Evolutionary conservation across 2,797 vertebrate genomes (phyloP), one percentile per base, ranked within the genome.

Genomic region (Tamandua tetradactyla): DNA sequence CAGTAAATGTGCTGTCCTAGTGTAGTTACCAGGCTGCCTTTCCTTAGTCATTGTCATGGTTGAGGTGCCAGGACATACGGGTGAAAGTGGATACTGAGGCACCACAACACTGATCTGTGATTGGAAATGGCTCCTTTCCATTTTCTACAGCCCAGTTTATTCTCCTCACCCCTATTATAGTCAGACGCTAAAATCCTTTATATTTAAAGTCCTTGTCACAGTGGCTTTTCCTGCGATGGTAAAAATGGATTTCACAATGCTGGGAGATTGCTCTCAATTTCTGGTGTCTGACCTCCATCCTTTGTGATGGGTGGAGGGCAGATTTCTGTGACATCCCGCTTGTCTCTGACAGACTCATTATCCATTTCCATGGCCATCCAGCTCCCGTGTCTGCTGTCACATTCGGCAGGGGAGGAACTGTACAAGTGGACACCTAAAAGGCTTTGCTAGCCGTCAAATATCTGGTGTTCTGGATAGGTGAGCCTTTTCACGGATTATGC

Each of bases 291-390:
- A 97, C 96, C 94, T 87, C 89, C 2, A 25, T 68, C 92, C 95
- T n/a, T 97, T 89, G 91, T 92, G 96, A 86, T 94, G 93, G 96
- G 72, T 75, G n/a, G 95, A 98, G 96, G 95, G 95, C 79, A 96
- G 96, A 96, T 95, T 97, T 97, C 95, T 76, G 71, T 95, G 96
- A 95, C 86, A 97, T 96, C 91, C 69, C 97, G 74, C 97, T 98
- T 91, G 89, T 97, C 97, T 98, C 96, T 97, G 97, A 97, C 97
- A 97, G 96, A 97, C 94, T 98, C 94, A 93, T 98, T 97, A 96
- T 97, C 97, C 96, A 97, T 96, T 97, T 96, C 89, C 94, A 96
- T 83, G 91, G 93, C 94, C 96, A 97, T 27, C 49, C 13, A 9
- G 10, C 61, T 91, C 68, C 52, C 37, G 92, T 0, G 0, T 72